Evolutionary conservation across 2,797 vertebrate genomes (phyloP).

Genomic region (Masticophis lateralis): DNA sequence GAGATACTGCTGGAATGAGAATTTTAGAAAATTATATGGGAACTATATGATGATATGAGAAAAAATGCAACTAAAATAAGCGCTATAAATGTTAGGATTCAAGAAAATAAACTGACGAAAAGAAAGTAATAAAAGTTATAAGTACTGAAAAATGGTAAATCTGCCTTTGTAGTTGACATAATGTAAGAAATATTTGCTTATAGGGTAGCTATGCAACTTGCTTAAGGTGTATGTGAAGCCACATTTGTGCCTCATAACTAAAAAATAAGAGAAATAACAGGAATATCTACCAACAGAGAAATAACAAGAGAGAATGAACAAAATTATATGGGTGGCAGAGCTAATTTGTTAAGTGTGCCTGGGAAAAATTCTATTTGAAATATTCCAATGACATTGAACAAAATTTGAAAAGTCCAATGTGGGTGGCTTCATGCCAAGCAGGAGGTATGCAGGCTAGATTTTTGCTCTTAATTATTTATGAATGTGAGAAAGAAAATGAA

Average conservation of each 20-base stretch:
- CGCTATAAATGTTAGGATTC: neutral
- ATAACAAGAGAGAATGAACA: neutral
- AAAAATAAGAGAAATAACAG: neutral
- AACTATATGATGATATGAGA: neutral
- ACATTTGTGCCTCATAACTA: neutral
- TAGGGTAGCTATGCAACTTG: neutral
- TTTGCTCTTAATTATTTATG: neutral
- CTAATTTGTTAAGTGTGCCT: neutral
- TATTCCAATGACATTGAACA: neutral
- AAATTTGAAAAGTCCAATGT: neutral
- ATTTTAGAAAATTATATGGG: neutral
- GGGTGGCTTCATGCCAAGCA: neutral
- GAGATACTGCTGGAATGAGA: neutral
- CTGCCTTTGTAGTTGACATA: neutral
- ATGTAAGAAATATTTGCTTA: neutral
- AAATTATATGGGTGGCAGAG: neutral
- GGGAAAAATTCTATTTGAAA: neutral
- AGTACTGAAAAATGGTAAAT: neutral
- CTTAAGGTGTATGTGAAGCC: neutral
- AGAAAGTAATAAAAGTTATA: neutral
- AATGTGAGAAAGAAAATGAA: neutral
- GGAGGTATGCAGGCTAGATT: neutral
- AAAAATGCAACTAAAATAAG: neutral
- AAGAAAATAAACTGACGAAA: neutral
- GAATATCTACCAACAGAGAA: neutral